These are phyloP conservation scores for Sebastes variabilis DNA, from an alignment of 2,797 vertebrate species.

Conservation along the genomic window DNA sequence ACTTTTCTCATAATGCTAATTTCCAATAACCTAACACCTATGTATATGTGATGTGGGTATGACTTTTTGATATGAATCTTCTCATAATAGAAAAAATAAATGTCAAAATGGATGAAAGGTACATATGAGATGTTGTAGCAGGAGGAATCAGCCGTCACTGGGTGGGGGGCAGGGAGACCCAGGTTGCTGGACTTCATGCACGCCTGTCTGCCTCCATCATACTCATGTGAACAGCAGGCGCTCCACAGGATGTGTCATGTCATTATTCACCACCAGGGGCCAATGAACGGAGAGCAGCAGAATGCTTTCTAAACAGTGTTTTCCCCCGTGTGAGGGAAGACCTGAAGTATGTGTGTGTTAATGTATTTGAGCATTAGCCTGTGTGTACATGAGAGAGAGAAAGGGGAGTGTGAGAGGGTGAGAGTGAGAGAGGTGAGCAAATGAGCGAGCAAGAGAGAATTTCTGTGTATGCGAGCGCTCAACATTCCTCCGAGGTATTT, in stretches of 20 bases:
- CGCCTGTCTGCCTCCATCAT: constrained; percentile 70
- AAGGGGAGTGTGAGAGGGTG: neutral
- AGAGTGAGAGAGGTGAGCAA: constrained; percentile 34
- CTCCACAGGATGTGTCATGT: constrained; percentile 71
- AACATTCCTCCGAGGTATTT: constrained; percentile 71
- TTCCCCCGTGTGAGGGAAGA: constrained; percentile 49
- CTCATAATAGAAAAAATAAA: neutral
- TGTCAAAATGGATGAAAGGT: neutral
- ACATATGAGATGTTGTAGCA: constrained; percentile 4
- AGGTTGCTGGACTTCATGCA: constrained; percentile 61
- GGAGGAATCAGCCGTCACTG: constrained; percentile 27
- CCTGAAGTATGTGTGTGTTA: constrained; percentile 8
- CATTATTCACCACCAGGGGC: constrained; percentile 75
- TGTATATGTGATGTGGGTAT: neutral
- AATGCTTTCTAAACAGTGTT: constrained; percentile 52
- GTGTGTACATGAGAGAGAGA: neutral
- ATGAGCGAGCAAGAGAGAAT: constrained; percentile 54
- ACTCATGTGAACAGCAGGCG: constrained; percentile 66
- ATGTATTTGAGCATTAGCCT: constrained; percentile 37
- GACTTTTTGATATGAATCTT: neutral
- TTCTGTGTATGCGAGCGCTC: constrained; percentile 50
- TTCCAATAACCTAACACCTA: neutral
- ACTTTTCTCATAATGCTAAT: neutral
- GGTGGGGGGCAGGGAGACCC: constrained; percentile 27
- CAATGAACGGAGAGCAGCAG: constrained; percentile 54